Evolutionary conservation across 2,113 vertebrate genomes (phyloP).

Genomic region (Nicator chloris): DNA sequence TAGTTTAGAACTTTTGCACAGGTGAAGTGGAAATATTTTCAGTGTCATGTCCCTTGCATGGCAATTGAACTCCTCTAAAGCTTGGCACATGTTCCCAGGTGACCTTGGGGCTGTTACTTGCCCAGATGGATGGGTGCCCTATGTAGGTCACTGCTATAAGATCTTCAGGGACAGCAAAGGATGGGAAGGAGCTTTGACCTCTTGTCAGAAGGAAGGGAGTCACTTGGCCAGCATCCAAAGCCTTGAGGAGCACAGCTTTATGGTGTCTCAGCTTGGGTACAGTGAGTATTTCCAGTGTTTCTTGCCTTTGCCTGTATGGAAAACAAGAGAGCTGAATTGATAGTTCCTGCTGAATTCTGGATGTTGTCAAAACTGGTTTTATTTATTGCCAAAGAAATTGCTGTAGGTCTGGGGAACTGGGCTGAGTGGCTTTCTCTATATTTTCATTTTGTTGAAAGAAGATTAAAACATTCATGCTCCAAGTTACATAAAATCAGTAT

Average conservation of each 20-base stretch:
- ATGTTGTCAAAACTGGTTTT: background rate
- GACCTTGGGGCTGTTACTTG: slow-evolving; percentile 68
- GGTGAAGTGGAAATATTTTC: background rate
- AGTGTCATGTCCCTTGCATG: background rate
- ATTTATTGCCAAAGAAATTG: background rate
- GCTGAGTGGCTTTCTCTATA: fast-evolving
- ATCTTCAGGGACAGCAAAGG: slow-evolving; percentile 76
- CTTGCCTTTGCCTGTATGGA: background rate
- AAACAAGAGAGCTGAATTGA: background rate
- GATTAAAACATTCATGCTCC: fast-evolving
- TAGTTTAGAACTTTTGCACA: background rate
- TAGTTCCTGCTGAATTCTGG: background rate
- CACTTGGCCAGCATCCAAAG: slow-evolving; percentile 85
- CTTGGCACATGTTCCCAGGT: background rate
- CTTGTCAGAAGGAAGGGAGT: slow-evolving; percentile 82
- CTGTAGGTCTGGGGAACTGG: background rate
- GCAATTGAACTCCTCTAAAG: background rate
- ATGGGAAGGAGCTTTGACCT: slow-evolving; percentile 79
- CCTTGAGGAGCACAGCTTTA: slow-evolving; percentile 88
- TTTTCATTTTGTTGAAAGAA: background rate
- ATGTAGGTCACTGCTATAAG: slow-evolving; percentile 83
- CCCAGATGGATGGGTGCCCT: slow-evolving; percentile 80
- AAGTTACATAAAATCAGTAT: background rate
- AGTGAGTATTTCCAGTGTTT: slow-evolving; percentile 68
- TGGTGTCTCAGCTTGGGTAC: slow-evolving; percentile 85